Evolutionary conservation across 2,888 invertebrate species (phyloP).

Genomic region (Ecliptopera silaceata): DNA sequence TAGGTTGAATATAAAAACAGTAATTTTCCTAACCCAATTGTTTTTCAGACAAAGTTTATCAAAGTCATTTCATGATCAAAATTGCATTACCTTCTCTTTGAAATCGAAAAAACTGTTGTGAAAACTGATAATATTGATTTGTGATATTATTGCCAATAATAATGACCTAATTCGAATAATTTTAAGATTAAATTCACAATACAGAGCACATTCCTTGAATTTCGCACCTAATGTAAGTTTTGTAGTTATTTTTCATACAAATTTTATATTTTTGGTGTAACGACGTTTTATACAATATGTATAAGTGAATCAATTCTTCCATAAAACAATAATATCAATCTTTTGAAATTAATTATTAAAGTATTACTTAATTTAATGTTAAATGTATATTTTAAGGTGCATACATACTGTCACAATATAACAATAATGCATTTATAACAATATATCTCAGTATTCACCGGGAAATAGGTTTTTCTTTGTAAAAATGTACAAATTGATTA

Average conservation of each 20-base stretch:
- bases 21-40: not conserved
- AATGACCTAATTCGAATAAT: constrained; percentile 53
- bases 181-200: constrained; percentile 42
- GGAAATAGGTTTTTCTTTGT: constrained; percentile 59
- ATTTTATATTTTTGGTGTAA: constrained; percentile 69
- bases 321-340: constrained; percentile 62
- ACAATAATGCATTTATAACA: constrained; percentile 51
- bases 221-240: constrained; percentile 65
- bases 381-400: constrained; percentile 62
- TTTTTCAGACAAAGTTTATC: not conserved
- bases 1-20: not conserved
- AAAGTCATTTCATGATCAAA: constrained; percentile 1
- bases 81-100: constrained; percentile 20
- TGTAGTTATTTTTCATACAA: constrained; percentile 72
- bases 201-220: constrained; percentile 64
- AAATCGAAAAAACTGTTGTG: constrained; percentile 20
- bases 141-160: constrained; percentile 75
- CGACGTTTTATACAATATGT: constrained; percentile 54
- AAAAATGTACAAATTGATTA: constrained; percentile 72
- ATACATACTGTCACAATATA: constrained; percentile 61
- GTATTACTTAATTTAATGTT: constrained; percentile 68
- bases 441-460: constrained; percentile 59
- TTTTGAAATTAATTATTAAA: constrained; percentile 62
- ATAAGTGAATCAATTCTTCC: constrained; percentile 61
- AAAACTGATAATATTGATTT: constrained; percentile 64